Base-by-base conservation (phyloP, 2,797 vertebrate genomes). In the Botia almorhae region DNA sequence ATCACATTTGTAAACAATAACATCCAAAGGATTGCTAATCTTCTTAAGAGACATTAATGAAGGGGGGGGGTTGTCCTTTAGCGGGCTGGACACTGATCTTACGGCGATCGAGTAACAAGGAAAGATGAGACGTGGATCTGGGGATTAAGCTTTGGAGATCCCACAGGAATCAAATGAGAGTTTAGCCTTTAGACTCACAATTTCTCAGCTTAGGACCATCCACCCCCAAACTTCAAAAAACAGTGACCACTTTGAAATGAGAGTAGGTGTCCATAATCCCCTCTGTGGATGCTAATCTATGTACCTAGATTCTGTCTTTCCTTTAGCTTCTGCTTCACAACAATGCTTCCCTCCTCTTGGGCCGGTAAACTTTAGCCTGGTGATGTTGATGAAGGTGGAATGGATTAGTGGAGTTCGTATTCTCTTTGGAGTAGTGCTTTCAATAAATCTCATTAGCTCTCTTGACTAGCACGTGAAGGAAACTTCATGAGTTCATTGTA, bases 41-140 rank as follows among this genome's bases (percentile, higher is more conserved):
- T 95, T 91, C 95, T 96, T 96, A 82, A 95, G 86, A 93, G 93
- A 93, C 92, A 92, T 93, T 92, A 95, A 93, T 92, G 94, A 94
- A 92, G 89, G 91, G 88, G 56, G 75, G 43, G 77, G 36, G 56
- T 26, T 87, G 89, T 89, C 82, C 50, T 23, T 89, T 89, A 87
- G 91, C 87, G 88, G 89, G 86, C 87, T 86, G 90, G 88, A 91
- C 93, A 90, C 92, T 90, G 92, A 95, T 93, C 92, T 87, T 84
- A 46, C n/a, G 83, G 88, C 89, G 93, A 91, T 92, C 92, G 89
- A 91, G 90, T 92, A 93, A 85, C 90, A 88, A 91, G 93, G 84
- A 89, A 92, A 23, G 87, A 83, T 76, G 80, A 75, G 73, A 64
- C 60, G 61, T 78, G 89, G 70, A 83, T 74, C 74, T 64, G 87